Percentiles rank a stretch among this genome's conserved stretches.
Conservation (phyloP, 92 coral and sea anemone species). For the Zoanthus solanderi region DNA sequence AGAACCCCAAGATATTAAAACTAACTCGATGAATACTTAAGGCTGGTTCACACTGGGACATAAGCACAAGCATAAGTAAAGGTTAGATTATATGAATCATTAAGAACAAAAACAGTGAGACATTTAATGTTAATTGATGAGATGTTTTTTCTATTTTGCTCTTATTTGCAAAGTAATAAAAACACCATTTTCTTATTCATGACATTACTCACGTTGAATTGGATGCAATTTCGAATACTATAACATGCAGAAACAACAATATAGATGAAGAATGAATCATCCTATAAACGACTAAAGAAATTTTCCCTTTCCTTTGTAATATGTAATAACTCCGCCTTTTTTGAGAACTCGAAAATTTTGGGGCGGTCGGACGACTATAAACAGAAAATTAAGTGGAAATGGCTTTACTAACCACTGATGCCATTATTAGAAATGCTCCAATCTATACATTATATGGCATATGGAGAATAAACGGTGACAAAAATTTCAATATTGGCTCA, state of each 20-base stretch:
- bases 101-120: not conserved
- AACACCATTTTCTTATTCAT: not conserved
- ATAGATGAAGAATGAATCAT: not conserved
- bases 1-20: too few relatives aligned
- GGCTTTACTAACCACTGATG: not conserved
- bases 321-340: not conserved
- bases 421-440: not conserved
- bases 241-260: not conserved
- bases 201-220: not conserved
- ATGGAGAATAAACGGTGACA: not conserved
- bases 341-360: not conserved
- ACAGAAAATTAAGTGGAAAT: not conserved
- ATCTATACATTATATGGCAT: not conserved
- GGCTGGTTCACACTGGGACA: too few relatives aligned
- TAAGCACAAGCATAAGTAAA: not conserved
- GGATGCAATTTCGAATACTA: not conserved
- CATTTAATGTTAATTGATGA: slow-evolving; percentile 3
- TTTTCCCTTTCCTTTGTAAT: not conserved
- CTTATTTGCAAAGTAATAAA: not conserved
- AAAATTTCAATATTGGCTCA: not conserved
- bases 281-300: not conserved
- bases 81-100: not conserved
- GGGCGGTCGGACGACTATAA: too few relatives aligned
- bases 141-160: not conserved
- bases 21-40: too few relatives aligned